phyloP scores from a whole-genome alignment of 2,113 vertebrate genomes.

The Xenotilapia caudafasciata region DNA sequence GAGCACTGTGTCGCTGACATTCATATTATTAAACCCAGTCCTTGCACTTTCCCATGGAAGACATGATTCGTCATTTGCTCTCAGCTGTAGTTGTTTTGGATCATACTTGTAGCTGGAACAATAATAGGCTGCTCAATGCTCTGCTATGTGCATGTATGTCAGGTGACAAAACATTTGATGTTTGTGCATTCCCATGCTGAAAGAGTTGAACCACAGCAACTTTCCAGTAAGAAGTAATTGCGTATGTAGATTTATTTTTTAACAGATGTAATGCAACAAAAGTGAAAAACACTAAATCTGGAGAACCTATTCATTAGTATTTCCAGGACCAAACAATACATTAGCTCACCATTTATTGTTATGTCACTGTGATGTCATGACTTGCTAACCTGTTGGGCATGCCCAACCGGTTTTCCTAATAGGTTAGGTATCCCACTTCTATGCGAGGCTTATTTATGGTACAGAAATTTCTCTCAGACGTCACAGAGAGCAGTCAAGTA shows the following conservation, averaged over 20 bases:
- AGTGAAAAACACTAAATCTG: rapidly evolving
- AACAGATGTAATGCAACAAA: not conserved
- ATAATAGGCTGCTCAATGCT: not conserved
- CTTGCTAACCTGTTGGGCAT: not conserved
- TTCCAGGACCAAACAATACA: not conserved
- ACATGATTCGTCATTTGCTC: rapidly evolving
- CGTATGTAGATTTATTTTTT: not conserved
- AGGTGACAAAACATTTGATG: not conserved
- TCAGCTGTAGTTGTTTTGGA: not conserved
- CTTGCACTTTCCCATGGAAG: not conserved
- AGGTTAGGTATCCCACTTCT: not conserved
- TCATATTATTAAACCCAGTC: not conserved
- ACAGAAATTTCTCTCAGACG: not conserved
- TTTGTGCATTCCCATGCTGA: not conserved
- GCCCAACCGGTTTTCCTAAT: not conserved
- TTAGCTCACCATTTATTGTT: not conserved
- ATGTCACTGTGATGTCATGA: not conserved
- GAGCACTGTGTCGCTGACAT: not conserved
- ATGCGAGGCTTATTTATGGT: not conserved
- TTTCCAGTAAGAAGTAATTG: not conserved
- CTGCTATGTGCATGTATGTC: not conserved
- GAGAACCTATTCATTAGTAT: not conserved
- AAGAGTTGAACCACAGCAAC: not conserved
- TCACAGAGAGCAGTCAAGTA: not conserved
- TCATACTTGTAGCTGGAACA: not conserved